These are phyloP conservation scores for Talpa occidentalis DNA, from an alignment of 2,113 vertebrate species.

Conservation along the genomic window DNA sequence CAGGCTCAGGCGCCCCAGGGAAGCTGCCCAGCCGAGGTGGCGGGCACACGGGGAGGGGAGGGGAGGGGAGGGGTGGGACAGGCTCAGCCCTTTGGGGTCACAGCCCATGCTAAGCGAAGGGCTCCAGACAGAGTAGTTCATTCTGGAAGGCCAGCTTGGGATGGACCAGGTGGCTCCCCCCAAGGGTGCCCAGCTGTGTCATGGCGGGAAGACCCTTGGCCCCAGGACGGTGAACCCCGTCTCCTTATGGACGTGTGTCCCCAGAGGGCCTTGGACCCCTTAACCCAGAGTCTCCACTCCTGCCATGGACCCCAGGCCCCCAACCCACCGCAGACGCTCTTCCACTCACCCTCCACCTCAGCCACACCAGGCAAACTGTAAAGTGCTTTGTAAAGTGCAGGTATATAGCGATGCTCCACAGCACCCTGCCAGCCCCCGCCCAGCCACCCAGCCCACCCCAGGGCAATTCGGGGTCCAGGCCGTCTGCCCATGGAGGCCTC, in stretches of 20 bases:
- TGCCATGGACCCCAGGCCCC: neutral
- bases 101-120: neutral
- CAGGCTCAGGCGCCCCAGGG: neutral
- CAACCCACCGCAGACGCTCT: neutral
- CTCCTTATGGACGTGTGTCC: accelerated
- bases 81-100: neutral
- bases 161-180: accelerated
- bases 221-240: accelerated
- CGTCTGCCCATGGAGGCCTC: neutral
- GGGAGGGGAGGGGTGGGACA: accelerated
- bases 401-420: slow-evolving; percentile 58
- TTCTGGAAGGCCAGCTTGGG: neutral
- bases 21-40: too few species aligned
- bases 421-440: slow-evolving; percentile 43
- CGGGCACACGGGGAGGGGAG: too few species aligned
- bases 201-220: too few species aligned
- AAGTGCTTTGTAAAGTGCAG: slow-evolving; percentile 83
- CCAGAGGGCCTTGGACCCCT: neutral
- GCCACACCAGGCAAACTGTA: slow-evolving; percentile 59
- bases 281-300: neutral
- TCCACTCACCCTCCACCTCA: neutral
- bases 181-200: neutral
- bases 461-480: accelerated
- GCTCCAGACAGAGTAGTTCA: neutral
- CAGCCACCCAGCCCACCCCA: neutral